Evolutionary conservation across 2,888 invertebrate species (phyloP).

Genomic region (Imbricaverruca yamaguchii): DNA sequence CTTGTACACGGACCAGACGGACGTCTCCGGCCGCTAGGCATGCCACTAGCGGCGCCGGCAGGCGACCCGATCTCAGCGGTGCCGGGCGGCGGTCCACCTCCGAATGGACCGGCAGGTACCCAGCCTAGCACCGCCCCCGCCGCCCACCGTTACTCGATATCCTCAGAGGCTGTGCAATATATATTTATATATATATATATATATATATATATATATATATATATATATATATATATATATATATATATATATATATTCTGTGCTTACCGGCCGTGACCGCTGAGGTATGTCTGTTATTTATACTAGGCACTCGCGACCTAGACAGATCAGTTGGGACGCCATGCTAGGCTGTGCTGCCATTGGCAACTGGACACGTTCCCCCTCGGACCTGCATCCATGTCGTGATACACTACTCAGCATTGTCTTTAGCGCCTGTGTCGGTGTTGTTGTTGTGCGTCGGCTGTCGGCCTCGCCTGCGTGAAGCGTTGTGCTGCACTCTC

Average conservation of each 20-base stretch:
- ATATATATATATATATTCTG: background rate
- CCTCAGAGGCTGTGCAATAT: background rate
- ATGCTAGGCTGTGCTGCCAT: too few relatives aligned
- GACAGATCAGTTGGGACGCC: too few relatives aligned
- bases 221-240: too few relatives aligned
- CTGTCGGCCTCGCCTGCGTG: too few relatives aligned
- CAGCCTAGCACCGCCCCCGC: background rate
- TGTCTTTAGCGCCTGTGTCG: background rate
- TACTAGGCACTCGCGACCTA: too few relatives aligned
- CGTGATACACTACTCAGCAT: background rate
- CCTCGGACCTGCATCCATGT: too few relatives aligned
- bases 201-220: too few relatives aligned
- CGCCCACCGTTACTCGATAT: background rate
- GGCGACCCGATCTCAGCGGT: constrained; percentile 3
- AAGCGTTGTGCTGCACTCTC: too few relatives aligned
- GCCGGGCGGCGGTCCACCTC: background rate
- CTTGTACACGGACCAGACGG: background rate
- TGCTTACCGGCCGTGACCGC: background rate
- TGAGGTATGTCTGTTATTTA: background rate
- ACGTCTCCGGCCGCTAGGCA: constrained; percentile 3
- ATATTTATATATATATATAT: too few relatives aligned
- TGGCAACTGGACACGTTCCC: too few relatives aligned
- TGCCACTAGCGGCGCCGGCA: background rate
- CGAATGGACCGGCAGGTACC: background rate
- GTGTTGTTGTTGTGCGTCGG: background rate